Evolutionary conservation across 2,888 invertebrate genomes (phyloP).

Genomic region (Lithodes maja): DNA sequence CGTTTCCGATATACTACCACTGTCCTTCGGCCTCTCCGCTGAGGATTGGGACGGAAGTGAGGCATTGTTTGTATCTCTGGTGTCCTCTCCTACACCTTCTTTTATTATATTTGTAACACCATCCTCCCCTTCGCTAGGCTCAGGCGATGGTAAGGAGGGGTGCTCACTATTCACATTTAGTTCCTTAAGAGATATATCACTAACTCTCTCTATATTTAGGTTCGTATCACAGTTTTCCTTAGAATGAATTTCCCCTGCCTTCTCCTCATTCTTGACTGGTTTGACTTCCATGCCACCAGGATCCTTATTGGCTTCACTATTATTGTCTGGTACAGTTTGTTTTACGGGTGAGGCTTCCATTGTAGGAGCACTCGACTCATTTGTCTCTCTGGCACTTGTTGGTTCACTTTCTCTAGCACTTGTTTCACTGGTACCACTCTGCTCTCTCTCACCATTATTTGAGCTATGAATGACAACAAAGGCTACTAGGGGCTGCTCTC

Average conservation of each 20-base stretch:
- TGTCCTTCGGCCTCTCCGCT: neutral
- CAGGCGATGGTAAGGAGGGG: neutral
- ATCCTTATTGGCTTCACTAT: neutral
- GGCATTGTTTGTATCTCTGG: slow-evolving; percentile 1
- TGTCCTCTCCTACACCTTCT: too few relatives aligned
- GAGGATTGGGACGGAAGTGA: slow-evolving; percentile 29
- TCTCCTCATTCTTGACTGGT: neutral
- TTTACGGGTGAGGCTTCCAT: neutral
- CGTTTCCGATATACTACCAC: slow-evolving; percentile 30
- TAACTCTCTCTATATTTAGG: neutral
- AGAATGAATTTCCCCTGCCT: neutral
- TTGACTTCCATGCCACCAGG: slow-evolving; percentile 3
- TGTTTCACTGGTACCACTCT: neutral
- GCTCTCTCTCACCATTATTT: neutral
- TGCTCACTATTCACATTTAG: too few relatives aligned
- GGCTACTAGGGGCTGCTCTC: slow-evolving; percentile 60
- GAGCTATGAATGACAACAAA: slow-evolving; percentile 62
- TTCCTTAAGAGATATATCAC: neutral
- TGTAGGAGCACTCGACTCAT: neutral
- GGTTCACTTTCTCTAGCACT: neutral
- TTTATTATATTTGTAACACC: neutral
- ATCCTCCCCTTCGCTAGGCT: neutral
- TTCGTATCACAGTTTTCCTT: neutral
- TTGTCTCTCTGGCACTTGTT: slow-evolving; percentile 4
- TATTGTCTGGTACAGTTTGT: neutral